Evolutionary conservation across 2,113 vertebrate genomes (phyloP).

Genomic region (Maccullochella peelii): DNA sequence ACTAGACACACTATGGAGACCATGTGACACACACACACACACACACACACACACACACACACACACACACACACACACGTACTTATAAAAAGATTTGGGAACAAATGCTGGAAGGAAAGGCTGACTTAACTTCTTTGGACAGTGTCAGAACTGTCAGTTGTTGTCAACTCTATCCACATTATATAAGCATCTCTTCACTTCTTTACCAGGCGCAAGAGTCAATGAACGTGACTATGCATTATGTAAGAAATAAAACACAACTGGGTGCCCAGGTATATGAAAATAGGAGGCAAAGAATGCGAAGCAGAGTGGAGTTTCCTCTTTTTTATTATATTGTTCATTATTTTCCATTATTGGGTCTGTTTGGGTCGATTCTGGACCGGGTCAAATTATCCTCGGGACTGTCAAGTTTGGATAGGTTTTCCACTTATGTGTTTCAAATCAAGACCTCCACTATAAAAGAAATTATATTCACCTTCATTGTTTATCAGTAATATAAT

Average conservation of each 20-base stretch:
- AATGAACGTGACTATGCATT: constrained; percentile 25
- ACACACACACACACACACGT: constrained; percentile 28
- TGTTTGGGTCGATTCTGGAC: neutral
- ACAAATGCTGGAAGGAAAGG: constrained; percentile 67
- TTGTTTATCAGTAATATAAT: neutral
- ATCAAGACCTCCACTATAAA: too few species aligned
- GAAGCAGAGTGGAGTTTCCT: neutral
- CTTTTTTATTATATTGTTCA: neutral
- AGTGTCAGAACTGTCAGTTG: constrained; percentile 68
- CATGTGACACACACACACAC: constrained; percentile 50
- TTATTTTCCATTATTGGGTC: constrained; percentile 10
- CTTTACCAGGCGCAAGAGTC: constrained; percentile 27
- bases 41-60: constrained; percentile 18
- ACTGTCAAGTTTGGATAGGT: neutral
- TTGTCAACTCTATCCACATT: constrained; percentile 60
- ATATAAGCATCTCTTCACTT: constrained; percentile 58
- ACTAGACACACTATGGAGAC: constrained; percentile 41
- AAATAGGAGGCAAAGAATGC: neutral
- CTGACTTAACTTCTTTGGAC: constrained; percentile 71
- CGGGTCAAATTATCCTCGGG: neutral
- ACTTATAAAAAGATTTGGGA: constrained; percentile 35
- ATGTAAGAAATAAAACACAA: constrained; percentile 40
- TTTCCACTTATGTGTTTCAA: neutral
- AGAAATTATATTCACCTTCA: neutral
- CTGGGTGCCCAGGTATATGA: neutral